phyloP scores from a whole-genome alignment of 2,797 vertebrate species.

The Pipistrellus nathusii region DNA sequence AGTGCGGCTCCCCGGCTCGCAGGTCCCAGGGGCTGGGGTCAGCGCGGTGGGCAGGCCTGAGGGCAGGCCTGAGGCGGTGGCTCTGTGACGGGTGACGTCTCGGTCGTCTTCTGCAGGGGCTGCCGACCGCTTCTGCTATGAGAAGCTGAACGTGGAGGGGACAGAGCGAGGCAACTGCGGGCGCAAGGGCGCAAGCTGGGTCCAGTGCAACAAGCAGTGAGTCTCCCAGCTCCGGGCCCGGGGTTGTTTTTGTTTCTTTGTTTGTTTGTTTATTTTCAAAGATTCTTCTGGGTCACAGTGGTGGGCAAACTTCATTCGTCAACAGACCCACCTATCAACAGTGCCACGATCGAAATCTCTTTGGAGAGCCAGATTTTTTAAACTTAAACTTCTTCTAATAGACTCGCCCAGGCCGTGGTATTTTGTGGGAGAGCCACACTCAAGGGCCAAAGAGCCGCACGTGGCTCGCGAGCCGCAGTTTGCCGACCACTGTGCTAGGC shows the following conservation, averaged over 20 bases:
- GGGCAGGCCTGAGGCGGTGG: background rate
- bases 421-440: too few relatives aligned
- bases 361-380: too few relatives aligned
- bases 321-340: too few relatives aligned
- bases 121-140: slow-evolving; percentile 96
- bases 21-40: background rate
- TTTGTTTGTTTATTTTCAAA: background rate
- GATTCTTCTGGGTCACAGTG: background rate
- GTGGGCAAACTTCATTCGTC: too few relatives aligned
- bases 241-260: background rate
- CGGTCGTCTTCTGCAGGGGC: slow-evolving; percentile 86
- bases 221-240: slow-evolving; percentile 53
- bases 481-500: too few relatives aligned
- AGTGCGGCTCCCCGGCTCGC: background rate
- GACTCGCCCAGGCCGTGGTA: too few relatives aligned
- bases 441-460: too few relatives aligned
- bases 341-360: too few relatives aligned
- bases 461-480: too few relatives aligned
- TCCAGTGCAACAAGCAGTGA: slow-evolving; percentile 97
- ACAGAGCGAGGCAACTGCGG: slow-evolving; percentile 97
- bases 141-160: slow-evolving; percentile 96
- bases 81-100: background rate
- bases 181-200: slow-evolving; percentile 92
- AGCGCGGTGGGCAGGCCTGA: background rate
- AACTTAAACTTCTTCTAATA: too few relatives aligned